Conservation (phyloP, 2,888 invertebrate species). For the Steromphala cineraria region DNA sequence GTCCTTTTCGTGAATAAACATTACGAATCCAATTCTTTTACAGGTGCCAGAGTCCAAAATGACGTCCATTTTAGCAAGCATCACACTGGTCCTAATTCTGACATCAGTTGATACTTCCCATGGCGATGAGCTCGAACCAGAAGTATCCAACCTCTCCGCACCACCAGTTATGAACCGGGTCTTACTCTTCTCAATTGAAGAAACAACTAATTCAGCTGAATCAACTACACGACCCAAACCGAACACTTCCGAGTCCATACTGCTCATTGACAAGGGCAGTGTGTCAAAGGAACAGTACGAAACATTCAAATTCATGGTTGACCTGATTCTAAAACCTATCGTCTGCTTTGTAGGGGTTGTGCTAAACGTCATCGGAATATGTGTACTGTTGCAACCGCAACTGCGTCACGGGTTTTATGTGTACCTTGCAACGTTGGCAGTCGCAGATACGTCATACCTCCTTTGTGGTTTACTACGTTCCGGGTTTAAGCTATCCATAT, state of each 20-base stretch:
- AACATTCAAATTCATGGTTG: background rate
- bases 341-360: background rate
- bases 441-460: background rate
- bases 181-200: too few species aligned
- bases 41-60: too few species aligned
- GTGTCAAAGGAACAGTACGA: background rate
- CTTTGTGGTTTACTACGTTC: background rate
- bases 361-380: constrained; percentile 3
- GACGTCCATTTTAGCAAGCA: too few species aligned
- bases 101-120: too few species aligned
- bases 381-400: background rate
- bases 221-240: background rate
- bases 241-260: too few species aligned
- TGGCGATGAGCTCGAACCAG: too few species aligned
- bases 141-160: too few species aligned
- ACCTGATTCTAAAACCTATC: background rate
- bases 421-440: background rate
- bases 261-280: background rate
- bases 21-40: too few species aligned
- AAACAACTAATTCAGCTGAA: background rate
- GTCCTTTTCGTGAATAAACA: too few species aligned
- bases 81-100: too few species aligned
- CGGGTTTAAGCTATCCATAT: background rate
- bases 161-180: too few species aligned
- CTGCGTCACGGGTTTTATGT: constrained; percentile 1